Conservation (phyloP, 2,888 invertebrate species). For the Orthonevra nobilis region DNA sequence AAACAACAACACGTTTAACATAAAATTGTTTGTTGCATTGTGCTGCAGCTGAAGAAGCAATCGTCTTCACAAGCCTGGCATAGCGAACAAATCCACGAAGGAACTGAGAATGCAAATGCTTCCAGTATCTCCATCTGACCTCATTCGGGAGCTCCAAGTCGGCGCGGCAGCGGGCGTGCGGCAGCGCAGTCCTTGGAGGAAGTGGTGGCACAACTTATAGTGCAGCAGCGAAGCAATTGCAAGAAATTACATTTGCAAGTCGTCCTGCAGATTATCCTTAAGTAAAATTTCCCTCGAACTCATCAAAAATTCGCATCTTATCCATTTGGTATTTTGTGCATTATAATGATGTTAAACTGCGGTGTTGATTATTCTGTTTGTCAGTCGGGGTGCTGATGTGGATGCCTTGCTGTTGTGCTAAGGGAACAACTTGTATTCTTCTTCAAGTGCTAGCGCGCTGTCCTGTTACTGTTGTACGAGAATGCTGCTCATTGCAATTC, state of each 20-base stretch:
- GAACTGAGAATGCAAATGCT: conserved; percentile 61
- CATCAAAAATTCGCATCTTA: conserved; percentile 70
- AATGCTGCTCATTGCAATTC: conserved; percentile 61
- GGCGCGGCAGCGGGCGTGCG: background rate
- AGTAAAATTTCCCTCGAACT: conserved; percentile 68
- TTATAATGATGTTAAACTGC: conserved; percentile 68
- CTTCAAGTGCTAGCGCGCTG: conserved; percentile 10
- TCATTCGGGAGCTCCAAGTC: conserved; percentile 35
- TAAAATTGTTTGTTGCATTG: conserved; percentile 34
- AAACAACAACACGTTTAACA: too few species aligned
- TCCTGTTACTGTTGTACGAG: conserved; percentile 22
- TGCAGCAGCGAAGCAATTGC: conserved; percentile 57
- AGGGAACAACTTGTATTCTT: conserved; percentile 42
- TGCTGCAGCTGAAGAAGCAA: conserved; percentile 35
- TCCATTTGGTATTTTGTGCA: conserved; percentile 69
- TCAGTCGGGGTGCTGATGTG: conserved; percentile 39
- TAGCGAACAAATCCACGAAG: conserved; percentile 47
- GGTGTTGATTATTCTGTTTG: conserved; percentile 70
- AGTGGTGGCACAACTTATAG: conserved; percentile 10
- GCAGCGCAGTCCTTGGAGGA: conserved; percentile 25
- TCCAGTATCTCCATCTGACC: conserved; percentile 55
- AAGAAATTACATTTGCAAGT: conserved; percentile 70
- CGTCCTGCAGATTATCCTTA: conserved; percentile 67
- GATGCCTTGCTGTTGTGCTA: conserved; percentile 8
- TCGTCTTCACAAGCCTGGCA: conserved; percentile 27